Evolutionary conservation across 2,113 vertebrate species (phyloP).

Genomic region (Hiodon tergisus): DNA sequence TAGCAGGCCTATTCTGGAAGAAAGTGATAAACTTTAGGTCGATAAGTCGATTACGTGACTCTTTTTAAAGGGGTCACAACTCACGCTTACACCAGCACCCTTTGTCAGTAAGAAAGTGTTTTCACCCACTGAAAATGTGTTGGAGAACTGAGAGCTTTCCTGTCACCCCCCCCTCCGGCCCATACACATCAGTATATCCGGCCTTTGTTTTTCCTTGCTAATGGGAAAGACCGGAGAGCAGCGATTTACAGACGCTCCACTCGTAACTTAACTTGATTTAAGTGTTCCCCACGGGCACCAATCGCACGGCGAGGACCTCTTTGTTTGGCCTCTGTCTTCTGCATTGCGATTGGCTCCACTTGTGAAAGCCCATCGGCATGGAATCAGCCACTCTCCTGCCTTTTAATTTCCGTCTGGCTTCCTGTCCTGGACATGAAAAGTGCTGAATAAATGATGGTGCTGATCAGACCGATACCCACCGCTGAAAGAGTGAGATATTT

Average conservation of each 20-base stretch:
- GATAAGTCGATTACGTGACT: no score
- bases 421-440: constrained; percentile 7
- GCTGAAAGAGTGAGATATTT: constrained; percentile 2
- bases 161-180: background rate
- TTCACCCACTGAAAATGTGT: background rate
- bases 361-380: background rate
- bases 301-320: background rate
- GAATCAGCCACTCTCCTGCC: background rate
- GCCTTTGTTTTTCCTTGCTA: background rate
- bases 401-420: constrained; percentile 22
- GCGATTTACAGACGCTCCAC: no score
- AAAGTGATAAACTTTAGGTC: no score
- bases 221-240: background rate
- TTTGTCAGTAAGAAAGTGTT: no score
- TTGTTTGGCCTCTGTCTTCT: background rate
- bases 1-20: no score
- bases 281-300: no score
- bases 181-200: background rate
- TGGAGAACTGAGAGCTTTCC: background rate
- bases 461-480: background rate
- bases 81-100: no score
- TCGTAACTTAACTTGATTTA: no score
- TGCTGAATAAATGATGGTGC: constrained; percentile 1
- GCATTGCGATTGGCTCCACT: background rate
- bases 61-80: no score